These are phyloP conservation scores for Chelmon rostratus DNA, from an alignment of 2,797 vertebrate genomes.

Conservation along the genomic window DNA sequence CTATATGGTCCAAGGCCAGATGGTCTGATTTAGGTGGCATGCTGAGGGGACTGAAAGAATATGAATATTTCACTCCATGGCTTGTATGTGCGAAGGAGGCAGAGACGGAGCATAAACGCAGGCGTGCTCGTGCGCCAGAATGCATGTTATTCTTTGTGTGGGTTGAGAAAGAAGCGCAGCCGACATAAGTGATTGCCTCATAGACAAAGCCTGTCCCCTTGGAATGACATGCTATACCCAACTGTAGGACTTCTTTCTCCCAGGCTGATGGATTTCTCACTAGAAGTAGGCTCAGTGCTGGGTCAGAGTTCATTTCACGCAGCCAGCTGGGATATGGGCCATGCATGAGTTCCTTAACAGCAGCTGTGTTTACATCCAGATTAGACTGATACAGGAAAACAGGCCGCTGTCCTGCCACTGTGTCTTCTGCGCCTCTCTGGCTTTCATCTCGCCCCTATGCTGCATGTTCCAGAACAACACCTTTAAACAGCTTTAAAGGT, in stretches of 20 bases:
- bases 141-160: constrained; percentile 37
- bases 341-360: constrained; percentile 86
- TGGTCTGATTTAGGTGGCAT: constrained; percentile 76
- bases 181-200: constrained; percentile 49
- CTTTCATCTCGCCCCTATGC: constrained; percentile 85
- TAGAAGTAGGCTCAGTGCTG: constrained; percentile 50
- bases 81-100: constrained; percentile 40
- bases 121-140: constrained; percentile 21
- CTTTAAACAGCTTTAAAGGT: constrained; percentile 68
- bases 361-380: constrained; percentile 92
- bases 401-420: constrained; percentile 62
- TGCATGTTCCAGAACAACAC: constrained; percentile 61
- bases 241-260: constrained; percentile 62
- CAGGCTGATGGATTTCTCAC: constrained; percentile 48
- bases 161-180: constrained; percentile 47
- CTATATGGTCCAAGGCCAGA: constrained; percentile 69
- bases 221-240: constrained; percentile 58
- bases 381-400: constrained; percentile 75
- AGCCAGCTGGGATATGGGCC: constrained; percentile 84
- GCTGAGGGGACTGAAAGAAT: constrained; percentile 68
- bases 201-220: constrained; percentile 39
- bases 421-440: constrained; percentile 64
- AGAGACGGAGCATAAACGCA: constrained; percentile 26
- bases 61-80: constrained; percentile 76
- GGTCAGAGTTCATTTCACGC: constrained; percentile 82